Evolutionary conservation across 2,113 vertebrate genomes (phyloP).

Genomic region (Phocoena phocoena): DNA sequence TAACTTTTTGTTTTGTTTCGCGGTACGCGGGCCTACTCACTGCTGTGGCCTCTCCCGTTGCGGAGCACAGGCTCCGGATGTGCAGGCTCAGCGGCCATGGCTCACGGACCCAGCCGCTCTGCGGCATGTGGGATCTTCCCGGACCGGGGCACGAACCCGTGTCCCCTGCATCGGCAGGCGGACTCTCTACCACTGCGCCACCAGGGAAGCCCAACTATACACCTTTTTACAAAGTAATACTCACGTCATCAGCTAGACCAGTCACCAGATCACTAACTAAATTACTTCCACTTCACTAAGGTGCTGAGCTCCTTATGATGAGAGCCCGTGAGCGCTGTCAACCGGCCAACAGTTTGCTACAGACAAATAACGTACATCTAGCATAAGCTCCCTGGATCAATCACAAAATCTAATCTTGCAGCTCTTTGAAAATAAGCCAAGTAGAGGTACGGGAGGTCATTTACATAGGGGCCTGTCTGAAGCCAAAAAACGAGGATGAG

Average conservation of each 20-base stretch:
- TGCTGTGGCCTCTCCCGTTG: too few species aligned
- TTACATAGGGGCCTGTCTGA: background rate
- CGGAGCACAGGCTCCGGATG: too few species aligned
- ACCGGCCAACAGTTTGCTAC: fast-evolving
- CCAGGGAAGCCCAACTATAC: background rate
- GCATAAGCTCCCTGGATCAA: background rate
- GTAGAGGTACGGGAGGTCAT: fast-evolving
- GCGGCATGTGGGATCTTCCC: too few species aligned
- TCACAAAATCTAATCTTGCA: background rate
- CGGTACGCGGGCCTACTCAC: too few species aligned
- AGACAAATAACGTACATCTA: too few species aligned
- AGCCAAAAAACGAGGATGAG: background rate
- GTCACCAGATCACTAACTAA: background rate
- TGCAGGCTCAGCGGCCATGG: too few species aligned
- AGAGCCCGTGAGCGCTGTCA: fast-evolving
- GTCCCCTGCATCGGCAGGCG: too few species aligned
- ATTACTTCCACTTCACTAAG: background rate
- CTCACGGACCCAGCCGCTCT: too few species aligned
- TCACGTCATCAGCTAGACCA: background rate
- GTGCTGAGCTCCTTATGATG: background rate
- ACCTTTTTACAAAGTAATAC: background rate
- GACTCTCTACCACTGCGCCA: too few species aligned
- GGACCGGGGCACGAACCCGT: too few species aligned
- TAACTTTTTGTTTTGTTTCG: background rate
- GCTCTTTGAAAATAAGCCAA: background rate